These are phyloP conservation scores for Lacerta agilis DNA, from an alignment of 2,797 vertebrate genomes.

Conservation along the genomic window DNA sequence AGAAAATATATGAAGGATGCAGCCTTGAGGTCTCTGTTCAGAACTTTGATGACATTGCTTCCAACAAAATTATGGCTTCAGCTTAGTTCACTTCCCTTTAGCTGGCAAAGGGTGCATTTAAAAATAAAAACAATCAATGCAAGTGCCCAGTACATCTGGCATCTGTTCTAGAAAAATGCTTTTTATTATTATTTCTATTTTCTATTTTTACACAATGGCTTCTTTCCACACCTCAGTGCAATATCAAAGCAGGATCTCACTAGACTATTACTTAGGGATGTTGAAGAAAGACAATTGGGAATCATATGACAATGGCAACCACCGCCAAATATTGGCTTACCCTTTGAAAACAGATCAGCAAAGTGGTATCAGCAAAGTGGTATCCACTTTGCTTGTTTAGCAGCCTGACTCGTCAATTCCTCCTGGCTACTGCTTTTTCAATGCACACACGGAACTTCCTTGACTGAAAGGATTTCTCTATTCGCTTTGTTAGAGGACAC, in stretches of 20 bases:
- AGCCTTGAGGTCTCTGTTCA: not conserved
- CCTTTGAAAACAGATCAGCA: not conserved
- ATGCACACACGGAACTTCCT: not conserved
- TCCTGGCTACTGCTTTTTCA: too few species aligned
- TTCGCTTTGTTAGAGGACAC: not conserved
- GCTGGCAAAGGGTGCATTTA: not conserved
- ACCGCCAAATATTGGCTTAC: not conserved
- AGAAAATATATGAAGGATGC: not conserved
- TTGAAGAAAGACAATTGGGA: not conserved
- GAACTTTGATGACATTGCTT: not conserved
- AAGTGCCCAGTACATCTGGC: not conserved
- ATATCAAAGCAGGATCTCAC: not conserved
- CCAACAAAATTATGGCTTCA: not conserved
- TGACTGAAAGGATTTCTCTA: not conserved
- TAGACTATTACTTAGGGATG: not conserved
- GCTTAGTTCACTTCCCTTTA: not conserved
- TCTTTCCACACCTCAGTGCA: not conserved
- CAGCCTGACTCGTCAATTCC: not conserved
- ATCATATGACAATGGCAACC: not conserved
- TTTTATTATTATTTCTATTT: not conserved
- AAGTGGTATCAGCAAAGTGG: not conserved
- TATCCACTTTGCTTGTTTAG: not conserved
- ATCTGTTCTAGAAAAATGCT: not conserved
- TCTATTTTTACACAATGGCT: not conserved
- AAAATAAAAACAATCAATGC: not conserved